Percentiles rank a stretch among this genome's conserved stretches.
Evolutionary conservation across 2,113 vertebrate genomes (phyloP).

Genomic region (Lepisosteus osseus): DNA sequence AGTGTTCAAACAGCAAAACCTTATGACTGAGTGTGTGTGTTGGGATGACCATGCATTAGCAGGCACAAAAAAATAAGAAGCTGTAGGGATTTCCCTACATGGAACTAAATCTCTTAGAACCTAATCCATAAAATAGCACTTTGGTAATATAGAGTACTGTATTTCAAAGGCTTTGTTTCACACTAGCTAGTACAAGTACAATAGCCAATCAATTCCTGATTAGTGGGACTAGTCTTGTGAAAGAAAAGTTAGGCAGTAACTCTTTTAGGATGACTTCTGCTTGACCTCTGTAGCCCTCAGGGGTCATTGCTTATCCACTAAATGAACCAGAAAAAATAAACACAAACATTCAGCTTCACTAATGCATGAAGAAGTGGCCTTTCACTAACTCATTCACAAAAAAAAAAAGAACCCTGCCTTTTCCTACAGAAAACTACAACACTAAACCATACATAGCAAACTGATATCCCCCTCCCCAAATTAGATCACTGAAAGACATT

Average conservation of each 20-base stretch:
- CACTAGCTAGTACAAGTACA: not conserved
- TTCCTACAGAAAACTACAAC: not conserved
- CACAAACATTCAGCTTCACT: slow-evolving; percentile 35
- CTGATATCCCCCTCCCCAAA: no score
- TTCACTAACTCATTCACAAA: slow-evolving; percentile 38
- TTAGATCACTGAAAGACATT: no score
- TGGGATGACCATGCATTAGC: no score
- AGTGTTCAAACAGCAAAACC: no score
- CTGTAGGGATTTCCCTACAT: not conserved
- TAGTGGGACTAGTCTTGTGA: not conserved
- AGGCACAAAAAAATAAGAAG: no score
- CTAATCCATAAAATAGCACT: not conserved
- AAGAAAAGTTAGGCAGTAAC: not conserved
- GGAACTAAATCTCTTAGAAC: not conserved
- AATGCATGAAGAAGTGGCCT: slow-evolving; percentile 25
- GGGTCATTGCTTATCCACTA: slow-evolving; percentile 19
- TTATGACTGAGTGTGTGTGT: no score
- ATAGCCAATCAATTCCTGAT: not conserved
- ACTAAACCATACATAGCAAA: no score
- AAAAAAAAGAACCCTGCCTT: not conserved
- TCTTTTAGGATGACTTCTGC: slow-evolving; percentile 25
- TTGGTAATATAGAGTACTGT: no score
- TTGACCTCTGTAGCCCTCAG: slow-evolving; percentile 37
- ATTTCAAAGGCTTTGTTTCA: not conserved
- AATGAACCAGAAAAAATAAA: slow-evolving; percentile 47